These are phyloP conservation scores for Drosophila leonis DNA, from an alignment of 2,888 invertebrate species.

Conservation along the genomic window DNA sequence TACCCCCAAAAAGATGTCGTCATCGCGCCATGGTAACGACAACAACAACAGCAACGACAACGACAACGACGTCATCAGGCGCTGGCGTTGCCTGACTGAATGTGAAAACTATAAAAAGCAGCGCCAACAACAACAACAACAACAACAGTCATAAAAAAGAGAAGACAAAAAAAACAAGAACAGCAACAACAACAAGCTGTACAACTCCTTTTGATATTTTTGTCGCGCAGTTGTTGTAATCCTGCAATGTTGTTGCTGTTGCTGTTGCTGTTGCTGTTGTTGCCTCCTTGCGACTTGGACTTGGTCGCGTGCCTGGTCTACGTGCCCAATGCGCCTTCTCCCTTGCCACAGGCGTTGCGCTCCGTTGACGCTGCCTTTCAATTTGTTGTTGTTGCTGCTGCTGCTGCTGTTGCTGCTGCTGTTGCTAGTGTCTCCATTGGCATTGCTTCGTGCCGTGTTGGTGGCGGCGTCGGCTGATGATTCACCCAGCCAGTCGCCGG, in stretches of 20 bases:
- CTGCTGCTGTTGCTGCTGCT: slow-evolving; percentile 9
- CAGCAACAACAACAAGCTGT: slow-evolving; percentile 18
- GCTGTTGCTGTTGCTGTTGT: slow-evolving; percentile 25
- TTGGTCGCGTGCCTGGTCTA: slow-evolving; percentile 73
- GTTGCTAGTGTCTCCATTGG: slow-evolving; percentile 35
- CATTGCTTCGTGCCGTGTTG: slow-evolving; percentile 27
- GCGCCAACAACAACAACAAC: slow-evolving; percentile 60
- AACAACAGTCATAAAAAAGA: slow-evolving; percentile 11
- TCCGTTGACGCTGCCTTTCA: slow-evolving; percentile 41
- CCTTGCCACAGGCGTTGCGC: slow-evolving; percentile 46
- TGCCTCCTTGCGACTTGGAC: slow-evolving; percentile 53
- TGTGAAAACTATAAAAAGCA: slow-evolving; percentile 74
- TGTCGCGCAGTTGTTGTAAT: slow-evolving; percentile 63
- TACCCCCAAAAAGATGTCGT: slow-evolving; percentile 77
- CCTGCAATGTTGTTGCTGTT: slow-evolving; percentile 48
- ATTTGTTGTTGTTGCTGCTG: slow-evolving; percentile 20
- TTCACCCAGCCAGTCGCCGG: slow-evolving; percentile 55
- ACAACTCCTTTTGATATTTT: slow-evolving; percentile 70
- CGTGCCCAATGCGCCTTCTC: slow-evolving; percentile 45
- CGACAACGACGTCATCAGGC: slow-evolving; percentile 69
- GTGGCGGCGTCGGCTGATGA: slow-evolving; percentile 49
- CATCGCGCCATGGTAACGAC: slow-evolving; percentile 76
- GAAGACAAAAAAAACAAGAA: not conserved
- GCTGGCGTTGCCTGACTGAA: slow-evolving; percentile 60
- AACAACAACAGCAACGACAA: slow-evolving; percentile 49